Evolutionary conservation across 2,797 vertebrate species (phyloP).

Genomic region (Tolypeutes matacus): DNA sequence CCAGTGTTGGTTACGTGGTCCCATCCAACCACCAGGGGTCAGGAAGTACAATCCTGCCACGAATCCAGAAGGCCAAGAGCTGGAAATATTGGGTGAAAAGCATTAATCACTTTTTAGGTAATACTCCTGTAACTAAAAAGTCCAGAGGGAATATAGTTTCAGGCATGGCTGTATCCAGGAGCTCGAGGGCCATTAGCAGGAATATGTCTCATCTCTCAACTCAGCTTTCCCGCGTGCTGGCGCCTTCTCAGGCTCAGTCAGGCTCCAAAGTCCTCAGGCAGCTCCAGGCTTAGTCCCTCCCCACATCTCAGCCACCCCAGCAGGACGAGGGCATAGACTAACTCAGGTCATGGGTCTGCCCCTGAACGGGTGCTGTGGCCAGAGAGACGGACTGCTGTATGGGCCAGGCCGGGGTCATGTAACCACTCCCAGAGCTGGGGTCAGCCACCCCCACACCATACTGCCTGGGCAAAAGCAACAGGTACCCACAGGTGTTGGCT

Average conservation of each 20-base stretch:
- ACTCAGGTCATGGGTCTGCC: not conserved
- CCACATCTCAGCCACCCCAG: not conserved
- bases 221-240: not conserved
- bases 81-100: not conserved
- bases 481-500: not conserved
- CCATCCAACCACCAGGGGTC: not conserved
- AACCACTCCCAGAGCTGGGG: not conserved
- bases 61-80: not conserved
- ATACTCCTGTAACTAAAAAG: not conserved
- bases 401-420: fast-evolving
- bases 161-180: constrained; percentile 21
- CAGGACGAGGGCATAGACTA: not conserved
- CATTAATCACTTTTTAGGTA: too few relatives aligned
- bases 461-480: not conserved
- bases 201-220: not conserved
- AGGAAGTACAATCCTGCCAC: not conserved
- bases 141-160: not conserved
- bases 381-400: too few relatives aligned
- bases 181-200: not conserved
- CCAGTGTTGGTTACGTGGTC: not conserved
- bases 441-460: not conserved
- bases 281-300: not conserved
- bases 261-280: not conserved
- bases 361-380: not conserved
- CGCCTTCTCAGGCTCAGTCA: not conserved